Percentiles rank a stretch among this genome's conserved stretches.
These are phyloP conservation scores for Trilocha varians DNA, from an alignment of 2,888 invertebrate species.

Conservation along the genomic window DNA sequence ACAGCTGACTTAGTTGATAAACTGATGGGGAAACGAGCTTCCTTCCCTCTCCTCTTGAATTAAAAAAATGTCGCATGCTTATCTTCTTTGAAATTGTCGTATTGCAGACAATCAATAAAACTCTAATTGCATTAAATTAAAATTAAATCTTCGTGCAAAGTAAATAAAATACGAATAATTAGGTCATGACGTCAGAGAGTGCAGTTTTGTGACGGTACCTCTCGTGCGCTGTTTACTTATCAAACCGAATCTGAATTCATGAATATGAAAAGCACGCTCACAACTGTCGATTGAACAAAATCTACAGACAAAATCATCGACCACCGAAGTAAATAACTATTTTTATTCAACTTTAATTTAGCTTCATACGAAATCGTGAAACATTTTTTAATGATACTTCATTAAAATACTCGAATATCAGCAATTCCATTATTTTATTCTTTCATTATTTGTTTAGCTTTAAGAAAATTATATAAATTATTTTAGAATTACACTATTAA, in stretches of 20 bases:
- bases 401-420: too few relatives aligned
- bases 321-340: background rate
- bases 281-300: constrained; percentile 15
- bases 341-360: constrained; percentile 1
- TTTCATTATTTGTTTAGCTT: too few relatives aligned
- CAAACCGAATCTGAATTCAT: constrained; percentile 44
- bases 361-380: background rate
- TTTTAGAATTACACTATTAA: too few relatives aligned
- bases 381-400: too few relatives aligned
- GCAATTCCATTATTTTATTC: too few relatives aligned
- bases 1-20: too few relatives aligned
- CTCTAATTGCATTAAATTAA: background rate
- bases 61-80: too few relatives aligned
- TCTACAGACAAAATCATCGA: constrained; percentile 9
- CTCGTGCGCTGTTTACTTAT: constrained; percentile 31
- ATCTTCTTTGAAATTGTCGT: too few relatives aligned
- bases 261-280: constrained; percentile 31
- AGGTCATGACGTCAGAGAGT: background rate
- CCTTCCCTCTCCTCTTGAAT: too few relatives aligned
- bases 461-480: too few relatives aligned
- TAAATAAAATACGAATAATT: background rate
- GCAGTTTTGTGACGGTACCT: constrained; percentile 5
- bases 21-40: too few relatives aligned
- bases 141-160: background rate
- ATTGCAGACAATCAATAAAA: background rate